A percentile compares a stretch with the other conserved stretches of the same genome.
phyloP scores from a whole-genome alignment of 2,888 invertebrate genomes.

The Priocnemis perturbator region DNA sequence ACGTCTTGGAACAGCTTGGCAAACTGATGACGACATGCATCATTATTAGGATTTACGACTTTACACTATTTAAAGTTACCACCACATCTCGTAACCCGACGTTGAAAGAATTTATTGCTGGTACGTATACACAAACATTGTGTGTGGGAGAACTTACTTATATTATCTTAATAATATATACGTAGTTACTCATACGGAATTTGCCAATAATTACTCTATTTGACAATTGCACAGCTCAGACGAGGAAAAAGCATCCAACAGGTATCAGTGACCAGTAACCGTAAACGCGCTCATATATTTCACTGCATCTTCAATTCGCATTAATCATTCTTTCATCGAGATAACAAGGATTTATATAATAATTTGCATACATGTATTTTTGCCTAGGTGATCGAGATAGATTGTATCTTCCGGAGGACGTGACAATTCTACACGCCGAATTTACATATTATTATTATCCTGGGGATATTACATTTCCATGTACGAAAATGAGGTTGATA shows the following conservation, averaged over 20 bases:
- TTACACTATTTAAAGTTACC: constrained; percentile 90
- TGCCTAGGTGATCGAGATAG: constrained; percentile 83
- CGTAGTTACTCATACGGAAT: constrained; percentile 16
- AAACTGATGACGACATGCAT: constrained; percentile 95
- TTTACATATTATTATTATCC: constrained; percentile 98
- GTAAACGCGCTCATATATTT: constrained; percentile 57
- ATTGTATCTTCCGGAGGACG: constrained; percentile 91
- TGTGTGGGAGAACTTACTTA: constrained; percentile 17
- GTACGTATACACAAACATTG: constrained; percentile 73
- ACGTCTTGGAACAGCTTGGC: constrained; percentile 84
- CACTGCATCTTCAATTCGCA: constrained; percentile 1
- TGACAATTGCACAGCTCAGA: constrained; percentile 71
- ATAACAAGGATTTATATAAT: constrained; percentile 8
- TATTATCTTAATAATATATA: constrained; percentile 25
- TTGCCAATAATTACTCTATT: constrained; percentile 55
- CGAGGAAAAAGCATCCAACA: constrained; percentile 73
- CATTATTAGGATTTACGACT: constrained; percentile 92
- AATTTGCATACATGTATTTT: constrained; percentile 11
- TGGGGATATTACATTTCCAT: constrained; percentile 90
- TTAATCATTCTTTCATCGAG: not conserved
- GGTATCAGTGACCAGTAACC: constrained; percentile 66
- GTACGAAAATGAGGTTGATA: constrained; percentile 77
- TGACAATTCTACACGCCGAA: constrained; percentile 95
- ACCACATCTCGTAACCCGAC: constrained; percentile 84
- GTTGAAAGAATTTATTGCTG: constrained; percentile 88